A percentile compares a stretch with the other conserved stretches of the same genome.
phyloP scores from a whole-genome alignment of 2,888 invertebrate genomes.

The Sipunculus nudus region DNA sequence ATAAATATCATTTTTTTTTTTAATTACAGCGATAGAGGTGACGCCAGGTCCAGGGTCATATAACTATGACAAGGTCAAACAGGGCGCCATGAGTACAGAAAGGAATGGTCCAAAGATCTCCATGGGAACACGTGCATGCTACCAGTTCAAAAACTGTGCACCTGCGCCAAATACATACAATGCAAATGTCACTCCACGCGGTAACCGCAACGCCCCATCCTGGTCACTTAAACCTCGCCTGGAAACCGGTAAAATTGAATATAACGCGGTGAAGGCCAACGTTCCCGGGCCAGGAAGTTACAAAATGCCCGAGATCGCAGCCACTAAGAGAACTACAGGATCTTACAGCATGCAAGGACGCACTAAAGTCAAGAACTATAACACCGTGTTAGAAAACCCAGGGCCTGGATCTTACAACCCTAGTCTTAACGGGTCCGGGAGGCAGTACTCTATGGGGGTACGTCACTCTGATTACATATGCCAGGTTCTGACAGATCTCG shows the following conservation, averaged over 20 bases:
- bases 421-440: not conserved
- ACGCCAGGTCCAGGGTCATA: too few species aligned
- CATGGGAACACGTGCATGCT: too few species aligned
- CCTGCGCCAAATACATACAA: too few species aligned
- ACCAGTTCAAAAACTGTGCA: too few species aligned
- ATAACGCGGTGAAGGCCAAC: constrained; percentile 11
- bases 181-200: too few species aligned
- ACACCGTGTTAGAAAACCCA: constrained; percentile 26
- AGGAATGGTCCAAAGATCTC: too few species aligned
- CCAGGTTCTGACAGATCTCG: too few species aligned
- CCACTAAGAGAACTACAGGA: not conserved
- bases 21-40: too few species aligned
- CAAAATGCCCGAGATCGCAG: not conserved
- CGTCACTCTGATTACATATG: constrained; percentile 30
- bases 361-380: constrained; percentile 32
- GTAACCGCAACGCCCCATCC: constrained; percentile 11
- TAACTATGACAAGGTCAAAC: too few species aligned
- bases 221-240: constrained; percentile 15
- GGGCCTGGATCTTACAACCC: constrained; percentile 36
- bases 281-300: constrained; percentile 20
- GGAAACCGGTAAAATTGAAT: constrained; percentile 21
- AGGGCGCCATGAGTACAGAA: too few species aligned
- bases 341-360: constrained; percentile 25
- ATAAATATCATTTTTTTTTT: too few species aligned
- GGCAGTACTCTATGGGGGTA: constrained; percentile 28